Percentiles rank a stretch among this genome's conserved stretches.
Conservation (phyloP, 2,888 invertebrate species). For the Acrobasis consociella region DNA sequence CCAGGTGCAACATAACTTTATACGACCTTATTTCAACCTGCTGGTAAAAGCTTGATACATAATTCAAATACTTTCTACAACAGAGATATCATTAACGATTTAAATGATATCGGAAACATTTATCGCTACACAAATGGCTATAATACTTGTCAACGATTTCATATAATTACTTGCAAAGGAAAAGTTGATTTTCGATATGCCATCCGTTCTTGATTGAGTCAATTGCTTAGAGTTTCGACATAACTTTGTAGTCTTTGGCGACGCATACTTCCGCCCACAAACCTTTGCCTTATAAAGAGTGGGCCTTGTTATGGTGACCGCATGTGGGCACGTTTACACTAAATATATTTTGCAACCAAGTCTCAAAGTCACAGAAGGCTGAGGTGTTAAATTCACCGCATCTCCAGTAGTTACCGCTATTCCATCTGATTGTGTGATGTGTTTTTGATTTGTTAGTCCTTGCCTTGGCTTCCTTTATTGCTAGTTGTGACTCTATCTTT, state of each 20-base stretch:
- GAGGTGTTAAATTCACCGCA: conserved; percentile 53
- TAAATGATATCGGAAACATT: conserved; percentile 22
- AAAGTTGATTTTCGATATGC: conserved; percentile 10
- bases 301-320: conserved; percentile 63
- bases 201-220: background rate
- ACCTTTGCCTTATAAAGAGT: conserved; percentile 54
- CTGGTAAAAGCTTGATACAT: conserved; percentile 20
- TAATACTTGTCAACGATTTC: conserved; percentile 6
- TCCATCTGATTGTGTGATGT: conserved; percentile 53
- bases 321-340: conserved; percentile 57
- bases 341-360: conserved; percentile 53
- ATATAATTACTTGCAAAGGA: background rate
- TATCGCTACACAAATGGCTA: conserved; percentile 9
- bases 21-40: background rate
- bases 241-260: conserved; percentile 31
- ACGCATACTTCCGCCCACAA: conserved; percentile 72
- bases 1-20: conserved; percentile 4
- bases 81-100: conserved; percentile 17
- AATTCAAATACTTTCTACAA: conserved; percentile 13
- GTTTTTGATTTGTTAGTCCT: conserved; percentile 61
- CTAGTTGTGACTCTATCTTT: background rate
- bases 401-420: conserved; percentile 42
- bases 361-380: conserved; percentile 31
- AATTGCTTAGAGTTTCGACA: conserved; percentile 43
- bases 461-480: conserved; percentile 33